Evolutionary conservation across 2,888 invertebrate species (phyloP).

Genomic region (Gnatocerus cornutus): DNA sequence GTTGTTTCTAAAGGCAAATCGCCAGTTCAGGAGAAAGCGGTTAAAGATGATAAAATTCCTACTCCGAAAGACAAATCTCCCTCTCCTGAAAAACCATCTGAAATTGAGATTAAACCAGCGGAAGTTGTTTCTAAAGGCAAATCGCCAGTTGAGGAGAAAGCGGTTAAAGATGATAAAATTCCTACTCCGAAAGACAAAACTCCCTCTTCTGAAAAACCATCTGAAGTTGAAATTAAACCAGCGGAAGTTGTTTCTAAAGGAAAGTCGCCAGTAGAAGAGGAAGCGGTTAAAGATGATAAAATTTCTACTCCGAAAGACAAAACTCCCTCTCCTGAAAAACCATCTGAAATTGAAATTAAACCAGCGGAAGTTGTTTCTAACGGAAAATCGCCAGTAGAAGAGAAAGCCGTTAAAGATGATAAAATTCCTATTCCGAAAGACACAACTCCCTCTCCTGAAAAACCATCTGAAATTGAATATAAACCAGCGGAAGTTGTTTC

Average conservation of each 20-base stretch:
- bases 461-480: conserved; percentile 10
- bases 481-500: neutral
- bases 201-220: conserved; percentile 8
- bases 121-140: conserved; percentile 3
- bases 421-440: conserved; percentile 3
- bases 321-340: conserved; percentile 3
- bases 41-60: conserved; percentile 11
- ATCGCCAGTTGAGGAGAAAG: neutral
- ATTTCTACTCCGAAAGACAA: conserved; percentile 4
- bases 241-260: neutral
- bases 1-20: neutral
- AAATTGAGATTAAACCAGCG: conserved; percentile 12
- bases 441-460: conserved; percentile 18
- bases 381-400: neutral
- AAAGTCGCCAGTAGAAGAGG: conserved; percentile 4
- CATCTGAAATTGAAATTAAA: conserved; percentile 7
- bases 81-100: conserved; percentile 6
- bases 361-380: neutral
- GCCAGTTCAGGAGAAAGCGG: neutral
- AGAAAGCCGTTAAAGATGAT: neutral
- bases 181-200: conserved; percentile 15
- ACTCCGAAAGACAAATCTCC: conserved; percentile 19
- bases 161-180: neutral
- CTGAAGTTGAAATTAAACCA: conserved; percentile 1
- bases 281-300: neutral